Conservation (phyloP, 2,888 invertebrate species). For the Chrysopilus asiliformis region DNA sequence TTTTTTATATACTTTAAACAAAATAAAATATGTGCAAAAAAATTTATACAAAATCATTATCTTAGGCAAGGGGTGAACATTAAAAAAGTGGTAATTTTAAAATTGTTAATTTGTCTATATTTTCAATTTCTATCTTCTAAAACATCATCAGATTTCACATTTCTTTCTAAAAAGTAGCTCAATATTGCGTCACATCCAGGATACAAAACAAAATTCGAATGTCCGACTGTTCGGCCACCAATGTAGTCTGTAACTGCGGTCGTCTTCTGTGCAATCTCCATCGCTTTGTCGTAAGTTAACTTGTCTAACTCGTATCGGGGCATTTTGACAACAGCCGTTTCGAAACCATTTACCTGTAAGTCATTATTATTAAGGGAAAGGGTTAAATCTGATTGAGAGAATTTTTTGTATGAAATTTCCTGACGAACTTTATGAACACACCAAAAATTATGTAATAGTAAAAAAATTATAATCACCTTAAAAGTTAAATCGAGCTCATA, state of each 20-base stretch:
- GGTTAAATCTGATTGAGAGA: no score
- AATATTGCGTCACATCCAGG: slow-evolving; percentile 35
- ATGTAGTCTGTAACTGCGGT: slow-evolving; percentile 29
- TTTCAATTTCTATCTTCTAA: slow-evolving; percentile 3
- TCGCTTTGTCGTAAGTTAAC: slow-evolving; percentile 40
- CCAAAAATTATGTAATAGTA: slow-evolving; percentile 2
- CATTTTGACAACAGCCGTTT: slow-evolving; percentile 40
- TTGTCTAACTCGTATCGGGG: slow-evolving; percentile 39
- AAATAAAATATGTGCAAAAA: no score
- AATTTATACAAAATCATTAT: no score
- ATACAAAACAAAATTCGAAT: slow-evolving; percentile 30
- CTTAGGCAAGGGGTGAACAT: no score
- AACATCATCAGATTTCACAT: slow-evolving; percentile 4
- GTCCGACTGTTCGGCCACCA: slow-evolving; percentile 29
- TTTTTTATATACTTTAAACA: no score
- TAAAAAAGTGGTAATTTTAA: no score
- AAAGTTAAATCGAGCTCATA: slow-evolving; percentile 53
- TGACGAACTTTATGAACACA: neutral
- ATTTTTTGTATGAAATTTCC: slow-evolving; percentile 5
- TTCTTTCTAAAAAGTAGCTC: slow-evolving; percentile 29
- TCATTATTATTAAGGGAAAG: neutral
- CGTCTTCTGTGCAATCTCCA: slow-evolving; percentile 39
- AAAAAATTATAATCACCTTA: slow-evolving; percentile 38
- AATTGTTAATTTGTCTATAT: no score
- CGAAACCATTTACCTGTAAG: slow-evolving; percentile 39